Conservation (phyloP, 2,113 vertebrate genomes). For the Phyllostomus hastatus region DNA sequence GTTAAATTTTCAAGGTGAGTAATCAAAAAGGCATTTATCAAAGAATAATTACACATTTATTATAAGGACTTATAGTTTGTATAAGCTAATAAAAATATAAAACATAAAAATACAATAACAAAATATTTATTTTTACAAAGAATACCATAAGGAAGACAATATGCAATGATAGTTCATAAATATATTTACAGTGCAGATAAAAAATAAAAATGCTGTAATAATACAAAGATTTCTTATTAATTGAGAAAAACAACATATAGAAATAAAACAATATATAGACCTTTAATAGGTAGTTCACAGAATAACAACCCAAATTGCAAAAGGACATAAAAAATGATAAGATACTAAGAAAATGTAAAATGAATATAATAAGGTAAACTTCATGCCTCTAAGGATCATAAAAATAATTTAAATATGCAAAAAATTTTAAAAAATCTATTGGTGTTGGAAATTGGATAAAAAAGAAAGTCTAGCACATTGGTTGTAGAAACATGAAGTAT, state of each 20-base stretch:
- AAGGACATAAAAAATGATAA: not conserved
- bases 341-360: not conserved
- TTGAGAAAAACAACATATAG: not conserved
- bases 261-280: not conserved
- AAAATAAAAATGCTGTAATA: not conserved
- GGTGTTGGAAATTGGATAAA: not conserved
- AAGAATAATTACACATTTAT: not conserved
- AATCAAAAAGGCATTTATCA: not conserved
- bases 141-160: not conserved
- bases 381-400: not conserved
- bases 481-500: not conserved
- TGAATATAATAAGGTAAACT: not conserved
- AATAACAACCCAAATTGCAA: not conserved
- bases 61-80: not conserved
- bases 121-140: not conserved
- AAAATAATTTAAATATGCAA: not conserved
- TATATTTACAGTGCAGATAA: not conserved
- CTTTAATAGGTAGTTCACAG: not conserved
- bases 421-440: not conserved
- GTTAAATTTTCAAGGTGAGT: not conserved
- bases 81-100: not conserved
- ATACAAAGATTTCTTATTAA: not conserved
- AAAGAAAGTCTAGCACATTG: not conserved
- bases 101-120: not conserved
- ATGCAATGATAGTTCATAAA: not conserved